A percentile compares a stretch with the other conserved stretches of the same genome.
phyloP scores from a whole-genome alignment of 2,113 vertebrate genomes.

The Buteo buteo region DNA sequence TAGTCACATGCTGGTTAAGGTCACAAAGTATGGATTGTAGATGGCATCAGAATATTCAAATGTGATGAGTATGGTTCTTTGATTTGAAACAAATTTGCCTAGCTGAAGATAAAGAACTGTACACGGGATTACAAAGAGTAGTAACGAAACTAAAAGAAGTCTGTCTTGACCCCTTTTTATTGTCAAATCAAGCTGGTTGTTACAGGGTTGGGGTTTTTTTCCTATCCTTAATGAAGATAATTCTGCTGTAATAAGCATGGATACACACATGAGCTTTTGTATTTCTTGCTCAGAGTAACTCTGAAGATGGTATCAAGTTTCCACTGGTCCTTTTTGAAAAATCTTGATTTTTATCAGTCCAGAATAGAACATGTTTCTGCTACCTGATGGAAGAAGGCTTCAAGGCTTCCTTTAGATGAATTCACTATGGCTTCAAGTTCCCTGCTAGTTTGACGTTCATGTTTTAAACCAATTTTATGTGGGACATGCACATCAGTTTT shows the following conservation, averaged over 20 bases:
- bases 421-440: neutral
- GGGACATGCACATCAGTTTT: neutral
- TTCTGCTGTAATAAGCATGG: neutral
- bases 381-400: neutral
- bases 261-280: neutral
- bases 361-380: neutral
- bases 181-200: neutral
- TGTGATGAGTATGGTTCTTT: neutral
- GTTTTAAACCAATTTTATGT: neutral
- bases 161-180: neutral
- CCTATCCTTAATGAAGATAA: fast-evolving
- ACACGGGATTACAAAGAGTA: neutral
- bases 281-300: neutral
- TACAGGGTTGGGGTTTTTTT: neutral
- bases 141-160: neutral
- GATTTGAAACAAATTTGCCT: neutral
- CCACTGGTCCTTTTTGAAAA: neutral
- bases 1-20: fast-evolving
- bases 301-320: neutral
- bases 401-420: neutral
- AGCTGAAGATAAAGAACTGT: neutral
- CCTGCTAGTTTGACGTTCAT: neutral
- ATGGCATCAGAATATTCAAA: neutral
- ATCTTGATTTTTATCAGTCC: neutral
- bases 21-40: neutral